These are phyloP conservation scores for Gymnoscopelus braueri DNA, from an alignment of 2,797 vertebrate species.

Conservation along the genomic window DNA sequence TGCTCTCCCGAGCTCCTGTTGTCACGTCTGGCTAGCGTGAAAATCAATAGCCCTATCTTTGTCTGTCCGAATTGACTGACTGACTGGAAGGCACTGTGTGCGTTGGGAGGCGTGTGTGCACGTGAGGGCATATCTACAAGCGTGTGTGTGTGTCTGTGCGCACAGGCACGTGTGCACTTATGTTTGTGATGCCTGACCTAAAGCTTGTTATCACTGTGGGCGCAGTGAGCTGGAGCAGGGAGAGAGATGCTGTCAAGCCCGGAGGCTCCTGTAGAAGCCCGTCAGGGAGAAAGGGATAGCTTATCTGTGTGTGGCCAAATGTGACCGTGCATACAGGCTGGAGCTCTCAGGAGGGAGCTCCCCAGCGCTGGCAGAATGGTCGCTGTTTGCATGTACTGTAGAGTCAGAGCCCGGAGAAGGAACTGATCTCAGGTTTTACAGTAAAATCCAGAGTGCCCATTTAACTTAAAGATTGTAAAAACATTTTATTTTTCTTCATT, in stretches of 20 bases:
- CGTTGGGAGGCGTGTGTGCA: background rate
- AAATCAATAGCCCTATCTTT: slow-evolving; percentile 50
- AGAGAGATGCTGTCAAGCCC: slow-evolving; percentile 52
- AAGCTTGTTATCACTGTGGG: slow-evolving; percentile 49
- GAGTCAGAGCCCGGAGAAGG: too few species aligned
- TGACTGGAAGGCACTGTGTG: background rate
- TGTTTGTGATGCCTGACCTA: slow-evolving; percentile 41
- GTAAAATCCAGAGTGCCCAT: too few species aligned
- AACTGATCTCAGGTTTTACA: too few species aligned
- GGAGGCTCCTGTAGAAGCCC: slow-evolving; percentile 40
- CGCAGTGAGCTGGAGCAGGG: slow-evolving; percentile 50
- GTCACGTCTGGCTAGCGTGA: slow-evolving; percentile 21
- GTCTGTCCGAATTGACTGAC: background rate
- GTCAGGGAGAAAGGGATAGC: slow-evolving; percentile 40
- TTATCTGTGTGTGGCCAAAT: slow-evolving; percentile 45
- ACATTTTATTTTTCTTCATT: too few species aligned
- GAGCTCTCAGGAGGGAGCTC: background rate
- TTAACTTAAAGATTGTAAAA: too few species aligned
- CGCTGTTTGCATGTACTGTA: background rate
- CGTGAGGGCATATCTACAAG: background rate
- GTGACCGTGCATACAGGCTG: slow-evolving; percentile 39
- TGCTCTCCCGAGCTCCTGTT: slow-evolving; percentile 13
- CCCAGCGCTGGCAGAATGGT: slow-evolving; percentile 16
- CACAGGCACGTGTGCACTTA: slow-evolving; percentile 14
- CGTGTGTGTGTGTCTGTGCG: slow-evolving; percentile 10